These are phyloP conservation scores for Lamellibrachia luymesi DNA, from an alignment of 1,140 invertebrate species.

Conservation along the genomic window DNA sequence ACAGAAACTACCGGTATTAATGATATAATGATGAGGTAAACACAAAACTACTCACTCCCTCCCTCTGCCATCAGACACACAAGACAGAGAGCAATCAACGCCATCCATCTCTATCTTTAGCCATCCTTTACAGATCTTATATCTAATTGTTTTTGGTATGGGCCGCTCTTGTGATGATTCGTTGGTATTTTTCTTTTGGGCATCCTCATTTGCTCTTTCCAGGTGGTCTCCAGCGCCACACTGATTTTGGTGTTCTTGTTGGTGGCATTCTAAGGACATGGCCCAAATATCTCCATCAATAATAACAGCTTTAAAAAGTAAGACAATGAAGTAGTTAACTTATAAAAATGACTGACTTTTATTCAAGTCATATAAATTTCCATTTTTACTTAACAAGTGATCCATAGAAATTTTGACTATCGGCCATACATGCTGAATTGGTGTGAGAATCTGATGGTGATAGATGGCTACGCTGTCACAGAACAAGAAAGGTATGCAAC, in stretches of 20 bases:
- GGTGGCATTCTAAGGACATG: too few species aligned
- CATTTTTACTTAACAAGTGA: slow-evolving; percentile 28
- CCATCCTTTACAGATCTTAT: too few species aligned
- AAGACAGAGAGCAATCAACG: too few species aligned
- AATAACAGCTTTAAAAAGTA: neutral
- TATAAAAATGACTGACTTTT: neutral
- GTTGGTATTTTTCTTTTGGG: too few species aligned
- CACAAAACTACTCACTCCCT: too few species aligned
- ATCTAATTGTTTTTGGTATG: neutral
- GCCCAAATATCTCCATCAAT: neutral
- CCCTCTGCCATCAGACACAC: too few species aligned
- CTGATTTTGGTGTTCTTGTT: too few species aligned
- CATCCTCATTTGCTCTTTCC: too few species aligned
- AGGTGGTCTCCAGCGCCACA: too few species aligned
- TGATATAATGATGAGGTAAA: too few species aligned
- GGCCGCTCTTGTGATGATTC: neutral
- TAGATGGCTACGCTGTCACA: slow-evolving; percentile 85
- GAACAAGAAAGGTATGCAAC: slow-evolving; percentile 79
- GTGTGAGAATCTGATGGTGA: slow-evolving; percentile 81
- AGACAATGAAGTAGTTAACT: neutral
- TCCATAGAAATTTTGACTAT: slow-evolving; percentile 80
- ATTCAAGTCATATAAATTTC: neutral
- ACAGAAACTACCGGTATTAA: too few species aligned
- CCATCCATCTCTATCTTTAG: too few species aligned
- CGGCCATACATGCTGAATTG: slow-evolving; percentile 90